Base-by-base conservation (phyloP, 1,140 invertebrate genomes). In the Plutomurus gul region DNA sequence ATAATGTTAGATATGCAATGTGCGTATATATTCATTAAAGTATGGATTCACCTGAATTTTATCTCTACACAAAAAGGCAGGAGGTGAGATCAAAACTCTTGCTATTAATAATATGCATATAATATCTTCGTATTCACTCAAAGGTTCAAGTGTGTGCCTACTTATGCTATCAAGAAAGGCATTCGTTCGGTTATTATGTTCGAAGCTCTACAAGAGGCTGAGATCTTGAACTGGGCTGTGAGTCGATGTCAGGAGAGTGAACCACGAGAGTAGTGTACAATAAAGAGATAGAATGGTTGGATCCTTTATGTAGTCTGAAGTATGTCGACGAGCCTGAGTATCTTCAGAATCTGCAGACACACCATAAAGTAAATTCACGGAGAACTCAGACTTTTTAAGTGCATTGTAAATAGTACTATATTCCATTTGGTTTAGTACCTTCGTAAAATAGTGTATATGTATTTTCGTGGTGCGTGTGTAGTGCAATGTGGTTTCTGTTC, bases 351-450 rank as follows among this genome's bases (percentile, higher is more conserved):
- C 70, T 72, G 40, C 70, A 72, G 70, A 43, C 70, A 72, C 70
- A 39, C 70, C 70, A 60, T 51, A 65, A 70, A 77, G 77, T 78
- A 78, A 78, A 78, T 78, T 65, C 65, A 74, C 40, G n/a, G 47
- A 75, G 73, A 43, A 75, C 73, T 49, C 30, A 71, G 60, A 33
- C 51, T 70, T 72, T 78, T 78, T 78, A 78, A 78, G 77, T 78
- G 77, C 77, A 78, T 46, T 78, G 77, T 78, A 78, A 78, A 78
- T 78, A 78, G 60, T 33, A 25, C 40, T 71, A 51, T 47, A 51
- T 76, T 76, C 75, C 75, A 76, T 76, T 76, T 76, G 40, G 49
- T 72, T 25, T 22, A 10, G 25, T 65, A 49, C 46, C 46, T 49
- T 18, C 20, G 47, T 22, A 22, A 22, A 30, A 13, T 25, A 65